phyloP scores from a whole-genome alignment of 37 sponge, comb jelly and placozoan species.

The Cladorhizidae sp. region DNA sequence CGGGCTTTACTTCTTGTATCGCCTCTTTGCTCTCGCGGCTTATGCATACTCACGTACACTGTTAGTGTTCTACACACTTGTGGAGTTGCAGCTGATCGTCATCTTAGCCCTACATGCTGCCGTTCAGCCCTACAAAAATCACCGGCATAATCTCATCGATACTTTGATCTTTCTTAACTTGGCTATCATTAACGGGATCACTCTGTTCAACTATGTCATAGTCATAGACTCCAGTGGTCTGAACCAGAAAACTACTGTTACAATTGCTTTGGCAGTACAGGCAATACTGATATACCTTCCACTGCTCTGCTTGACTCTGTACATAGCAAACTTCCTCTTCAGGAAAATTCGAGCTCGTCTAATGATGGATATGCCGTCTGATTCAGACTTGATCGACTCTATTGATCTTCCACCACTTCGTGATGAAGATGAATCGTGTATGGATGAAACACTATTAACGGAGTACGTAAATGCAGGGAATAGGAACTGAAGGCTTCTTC shows the following conservation, averaged over 20 bases:
- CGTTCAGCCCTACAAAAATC: conserved; percentile 34
- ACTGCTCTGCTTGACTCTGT: background rate
- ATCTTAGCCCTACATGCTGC: conserved; percentile 24
- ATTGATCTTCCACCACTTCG: background rate
- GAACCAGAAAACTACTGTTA: background rate
- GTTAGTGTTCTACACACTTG: background rate
- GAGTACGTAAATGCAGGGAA: too few species aligned
- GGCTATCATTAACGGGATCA: conserved; percentile 21
- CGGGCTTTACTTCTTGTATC: conserved; percentile 50
- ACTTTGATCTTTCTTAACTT: conserved; percentile 29
- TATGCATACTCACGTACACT: background rate
- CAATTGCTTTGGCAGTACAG: background rate
- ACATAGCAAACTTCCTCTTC: background rate
- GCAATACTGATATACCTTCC: background rate
- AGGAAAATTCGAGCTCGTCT: background rate
- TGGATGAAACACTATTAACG: too few species aligned
- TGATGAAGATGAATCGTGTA: background rate
- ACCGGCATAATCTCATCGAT: conserved; percentile 44
- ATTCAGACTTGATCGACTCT: background rate
- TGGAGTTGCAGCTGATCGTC: conserved; percentile 6
- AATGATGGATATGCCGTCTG: background rate
- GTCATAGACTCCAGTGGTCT: background rate
- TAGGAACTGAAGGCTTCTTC: too few species aligned
- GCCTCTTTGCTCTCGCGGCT: background rate
- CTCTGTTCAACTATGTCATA: conserved; percentile 25